These are phyloP conservation scores for Procavia capensis DNA, from an alignment of 2,113 vertebrate genomes.

Conservation along the genomic window DNA sequence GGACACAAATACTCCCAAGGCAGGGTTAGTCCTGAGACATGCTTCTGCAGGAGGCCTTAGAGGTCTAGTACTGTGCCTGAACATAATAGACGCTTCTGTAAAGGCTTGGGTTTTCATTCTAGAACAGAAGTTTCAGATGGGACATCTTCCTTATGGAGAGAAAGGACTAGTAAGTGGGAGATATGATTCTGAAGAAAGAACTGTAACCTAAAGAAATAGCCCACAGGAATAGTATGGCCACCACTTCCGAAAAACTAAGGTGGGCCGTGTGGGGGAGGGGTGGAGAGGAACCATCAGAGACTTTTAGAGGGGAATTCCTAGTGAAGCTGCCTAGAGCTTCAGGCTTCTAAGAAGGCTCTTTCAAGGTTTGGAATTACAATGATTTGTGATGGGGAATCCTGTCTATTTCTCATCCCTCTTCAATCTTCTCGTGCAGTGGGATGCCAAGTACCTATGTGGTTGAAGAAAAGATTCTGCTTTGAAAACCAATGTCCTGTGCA, in stretches of 20 bases:
- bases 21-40: not conserved
- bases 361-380: not conserved
- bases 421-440: not conserved
- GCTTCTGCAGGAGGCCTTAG: not conserved
- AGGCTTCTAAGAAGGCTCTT: not conserved
- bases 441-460: not conserved
- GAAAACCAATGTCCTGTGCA: not conserved
- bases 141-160: not conserved
- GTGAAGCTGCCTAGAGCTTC: not conserved
- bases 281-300: not conserved
- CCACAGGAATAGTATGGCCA: not conserved
- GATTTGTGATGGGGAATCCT: not conserved
- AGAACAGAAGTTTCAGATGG: not conserved
- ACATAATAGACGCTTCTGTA: not conserved
- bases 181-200: not conserved
- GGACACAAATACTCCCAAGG: not conserved
- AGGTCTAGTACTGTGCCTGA: not conserved
- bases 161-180: not conserved
- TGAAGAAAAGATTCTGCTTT: constrained; percentile 13
- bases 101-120: not conserved
- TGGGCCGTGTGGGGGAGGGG: too few relatives aligned
- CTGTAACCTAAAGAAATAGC: not conserved
- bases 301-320: not conserved
- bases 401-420: not conserved
- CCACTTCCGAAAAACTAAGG: not conserved